Percentiles rank a stretch among this genome's conserved stretches.
These are phyloP conservation scores for Phataginus tricuspis DNA, from an alignment of 2,797 vertebrate species.

Conservation along the genomic window DNA sequence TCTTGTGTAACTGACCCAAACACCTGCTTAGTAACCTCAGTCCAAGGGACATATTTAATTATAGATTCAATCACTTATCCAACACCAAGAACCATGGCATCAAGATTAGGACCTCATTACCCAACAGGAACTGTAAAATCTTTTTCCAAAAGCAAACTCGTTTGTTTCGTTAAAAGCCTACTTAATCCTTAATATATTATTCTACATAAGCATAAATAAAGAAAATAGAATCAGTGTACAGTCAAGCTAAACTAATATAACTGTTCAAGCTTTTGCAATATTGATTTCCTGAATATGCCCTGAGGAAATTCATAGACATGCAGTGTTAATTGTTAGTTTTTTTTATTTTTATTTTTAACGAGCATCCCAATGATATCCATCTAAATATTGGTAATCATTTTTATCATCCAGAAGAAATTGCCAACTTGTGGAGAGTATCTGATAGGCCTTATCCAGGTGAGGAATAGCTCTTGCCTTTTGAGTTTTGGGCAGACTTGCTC, in stretches of 20 bases:
- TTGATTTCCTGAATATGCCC: conserved; percentile 32
- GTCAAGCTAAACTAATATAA: conserved; percentile 57
- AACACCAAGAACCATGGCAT: conserved; percentile 63
- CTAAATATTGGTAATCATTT: conserved; percentile 58
- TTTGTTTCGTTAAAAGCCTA: conserved; percentile 56
- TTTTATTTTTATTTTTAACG: neutral
- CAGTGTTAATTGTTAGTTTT: neutral
- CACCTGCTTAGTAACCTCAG: conserved; percentile 65
- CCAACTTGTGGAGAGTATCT: neutral
- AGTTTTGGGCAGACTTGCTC: neutral
- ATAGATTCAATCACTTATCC: conserved; percentile 71
- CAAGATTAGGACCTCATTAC: conserved; percentile 72
- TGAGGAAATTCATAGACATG: neutral
- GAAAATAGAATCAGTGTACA: conserved; percentile 25
- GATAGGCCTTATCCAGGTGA: neutral
- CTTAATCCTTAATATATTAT: conserved; percentile 61
- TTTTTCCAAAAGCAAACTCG: conserved; percentile 63
- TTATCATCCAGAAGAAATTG: conserved; percentile 24
- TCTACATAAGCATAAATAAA: conserved; percentile 30
- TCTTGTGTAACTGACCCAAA: conserved; percentile 62
- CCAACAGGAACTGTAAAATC: conserved; percentile 60
- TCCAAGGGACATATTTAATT: conserved; percentile 75
- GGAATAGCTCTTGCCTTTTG: neutral
- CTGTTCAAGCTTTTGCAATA: conserved; percentile 23
- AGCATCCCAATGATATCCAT: conserved; percentile 36